Conservation (phyloP, 2,888 invertebrate species). For the Sacculina carcini region DNA sequence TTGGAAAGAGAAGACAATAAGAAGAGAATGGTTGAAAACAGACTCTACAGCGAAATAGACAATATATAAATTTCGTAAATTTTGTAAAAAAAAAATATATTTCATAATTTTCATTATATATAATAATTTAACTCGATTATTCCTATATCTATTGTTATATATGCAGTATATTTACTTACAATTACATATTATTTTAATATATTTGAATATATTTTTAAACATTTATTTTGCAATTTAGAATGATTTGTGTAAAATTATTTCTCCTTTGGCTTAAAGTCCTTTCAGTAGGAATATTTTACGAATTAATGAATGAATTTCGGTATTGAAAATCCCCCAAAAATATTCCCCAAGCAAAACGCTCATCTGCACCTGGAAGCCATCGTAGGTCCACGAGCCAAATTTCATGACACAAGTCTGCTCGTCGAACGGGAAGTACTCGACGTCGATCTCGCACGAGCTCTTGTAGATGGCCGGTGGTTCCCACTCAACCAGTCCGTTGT, state of each 20-base stretch:
- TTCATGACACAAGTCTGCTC: constrained; percentile 68
- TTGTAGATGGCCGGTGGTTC: constrained; percentile 78
- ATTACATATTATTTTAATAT: neutral
- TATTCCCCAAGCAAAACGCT: too few species aligned
- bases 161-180: neutral
- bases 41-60: too few species aligned
- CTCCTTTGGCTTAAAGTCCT: too few species aligned
- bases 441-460: constrained; percentile 62
- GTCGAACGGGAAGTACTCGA: constrained; percentile 61
- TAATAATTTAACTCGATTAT: too few species aligned
- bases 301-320: too few species aligned
- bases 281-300: too few species aligned
- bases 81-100: neutral
- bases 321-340: too few species aligned
- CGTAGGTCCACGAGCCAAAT: constrained; percentile 87
- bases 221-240: too few species aligned
- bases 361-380: constrained; percentile 58
- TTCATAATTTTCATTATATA: too few species aligned
- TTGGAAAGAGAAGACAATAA: too few species aligned
- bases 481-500: constrained; percentile 60
- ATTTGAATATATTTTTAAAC: neutral
- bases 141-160: constrained; percentile 4
- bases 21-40: too few species aligned
- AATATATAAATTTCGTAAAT: neutral
- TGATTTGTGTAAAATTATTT: too few species aligned